These are phyloP conservation scores for Eospalax fontanierii DNA, from an alignment of 2,797 vertebrate species.

Conservation along the genomic window DNA sequence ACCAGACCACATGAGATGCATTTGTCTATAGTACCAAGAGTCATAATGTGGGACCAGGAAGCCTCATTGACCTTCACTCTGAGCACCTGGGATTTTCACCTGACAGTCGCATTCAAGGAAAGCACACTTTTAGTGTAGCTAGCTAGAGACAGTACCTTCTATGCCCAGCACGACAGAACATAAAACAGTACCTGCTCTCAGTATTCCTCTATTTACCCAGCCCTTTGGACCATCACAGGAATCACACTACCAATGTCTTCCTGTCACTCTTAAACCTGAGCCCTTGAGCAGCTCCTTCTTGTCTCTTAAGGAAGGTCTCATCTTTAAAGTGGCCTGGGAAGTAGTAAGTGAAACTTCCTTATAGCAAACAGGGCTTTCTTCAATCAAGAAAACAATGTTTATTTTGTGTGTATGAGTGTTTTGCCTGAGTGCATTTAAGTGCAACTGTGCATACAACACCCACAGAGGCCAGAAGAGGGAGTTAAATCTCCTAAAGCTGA, in stretches of 20 bases:
- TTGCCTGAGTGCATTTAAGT: no score
- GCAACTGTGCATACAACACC: no score
- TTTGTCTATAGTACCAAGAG: slow-evolving; percentile 30
- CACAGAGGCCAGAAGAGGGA: no score
- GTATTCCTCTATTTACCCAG: neutral
- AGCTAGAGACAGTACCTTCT: neutral
- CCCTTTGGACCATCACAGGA: neutral
- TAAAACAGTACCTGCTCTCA: neutral
- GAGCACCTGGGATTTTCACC: neutral
- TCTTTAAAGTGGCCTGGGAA: neutral
- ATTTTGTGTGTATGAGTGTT: no score
- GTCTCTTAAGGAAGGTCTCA: neutral
- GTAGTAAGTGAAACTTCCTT: neutral
- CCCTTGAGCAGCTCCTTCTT: neutral
- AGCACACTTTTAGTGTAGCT: neutral
- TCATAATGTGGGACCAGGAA: slow-evolving; percentile 34
- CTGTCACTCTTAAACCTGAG: neutral
- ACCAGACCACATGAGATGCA: slow-evolving; percentile 48
- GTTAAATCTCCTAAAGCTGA: no score
- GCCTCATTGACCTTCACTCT: slow-evolving; percentile 13
- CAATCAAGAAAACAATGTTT: neutral
- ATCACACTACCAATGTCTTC: neutral
- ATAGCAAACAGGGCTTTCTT: neutral
- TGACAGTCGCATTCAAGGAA: slow-evolving; percentile 36
- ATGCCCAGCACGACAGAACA: neutral